Conservation (phyloP, 1,140 invertebrate species). For the Drosophila lini region DNA sequence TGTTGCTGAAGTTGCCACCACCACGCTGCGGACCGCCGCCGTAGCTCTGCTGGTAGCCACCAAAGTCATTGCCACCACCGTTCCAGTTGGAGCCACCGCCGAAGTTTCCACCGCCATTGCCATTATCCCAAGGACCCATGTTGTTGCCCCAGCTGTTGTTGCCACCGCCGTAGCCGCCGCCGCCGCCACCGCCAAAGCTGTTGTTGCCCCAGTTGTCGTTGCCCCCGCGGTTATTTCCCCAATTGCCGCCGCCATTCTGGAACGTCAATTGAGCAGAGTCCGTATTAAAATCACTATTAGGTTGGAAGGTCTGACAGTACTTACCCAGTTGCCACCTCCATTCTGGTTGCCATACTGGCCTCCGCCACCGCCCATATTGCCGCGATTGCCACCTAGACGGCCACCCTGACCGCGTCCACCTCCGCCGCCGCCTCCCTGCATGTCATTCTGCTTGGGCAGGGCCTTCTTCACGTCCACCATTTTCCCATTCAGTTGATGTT, state of each 20-base stretch:
- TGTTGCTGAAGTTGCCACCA: conserved; percentile 86
- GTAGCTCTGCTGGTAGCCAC: conserved; percentile 90
- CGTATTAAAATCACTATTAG: not conserved
- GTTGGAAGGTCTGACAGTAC: conserved; percentile 84
- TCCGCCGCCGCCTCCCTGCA: conserved; percentile 82
- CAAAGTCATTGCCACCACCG: conserved; percentile 87
- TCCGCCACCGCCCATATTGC: conserved; percentile 70
- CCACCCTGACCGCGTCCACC: conserved; percentile 70
- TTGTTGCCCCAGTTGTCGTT: conserved; percentile 87
- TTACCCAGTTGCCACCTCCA: conserved; percentile 85
- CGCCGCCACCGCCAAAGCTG: conserved; percentile 84
- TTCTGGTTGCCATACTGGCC: conserved; percentile 80
- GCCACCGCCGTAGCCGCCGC: conserved; percentile 63
- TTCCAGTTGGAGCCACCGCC: conserved; percentile 71
- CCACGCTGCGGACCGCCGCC: conserved; percentile 88
- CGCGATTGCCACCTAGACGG: conserved; percentile 61
- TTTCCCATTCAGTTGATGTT: conserved; percentile 90
- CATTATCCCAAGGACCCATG: conserved; percentile 85
- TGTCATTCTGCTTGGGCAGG: conserved; percentile 89
- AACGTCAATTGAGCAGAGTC: conserved; percentile 1
- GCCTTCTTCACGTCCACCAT: conserved; percentile 93
- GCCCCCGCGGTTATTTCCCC: conserved; percentile 88
- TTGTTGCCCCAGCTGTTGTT: conserved; percentile 84
- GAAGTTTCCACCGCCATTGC: conserved; percentile 66
- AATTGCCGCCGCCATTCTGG: conserved; percentile 87